phyloP scores from a whole-genome alignment of 2,888 invertebrate species.

The Drosophila neotestacea region DNA sequence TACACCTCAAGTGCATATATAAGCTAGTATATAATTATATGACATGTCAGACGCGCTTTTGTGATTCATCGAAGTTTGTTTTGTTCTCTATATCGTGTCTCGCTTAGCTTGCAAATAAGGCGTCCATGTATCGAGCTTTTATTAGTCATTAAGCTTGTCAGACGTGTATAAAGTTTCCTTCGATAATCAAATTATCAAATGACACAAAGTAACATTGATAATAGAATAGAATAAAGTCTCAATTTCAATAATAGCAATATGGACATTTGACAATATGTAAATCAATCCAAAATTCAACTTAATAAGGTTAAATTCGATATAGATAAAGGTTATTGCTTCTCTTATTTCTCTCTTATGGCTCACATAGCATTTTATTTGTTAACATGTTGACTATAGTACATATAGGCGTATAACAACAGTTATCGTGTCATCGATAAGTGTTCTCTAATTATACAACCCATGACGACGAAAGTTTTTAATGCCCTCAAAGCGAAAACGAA shows the following conservation, averaged over 20 bases:
- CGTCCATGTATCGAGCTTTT: slow-evolving; percentile 21
- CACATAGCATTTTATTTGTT: not conserved
- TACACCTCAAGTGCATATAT: slow-evolving; percentile 8
- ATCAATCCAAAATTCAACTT: not conserved
- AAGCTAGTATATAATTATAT: slow-evolving; percentile 11
- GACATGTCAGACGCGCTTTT: slow-evolving; percentile 36
- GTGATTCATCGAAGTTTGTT: slow-evolving; percentile 55
- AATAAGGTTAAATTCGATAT: not conserved
- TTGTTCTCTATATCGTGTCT: slow-evolving; percentile 33
- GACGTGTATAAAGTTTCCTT: slow-evolving; percentile 35
- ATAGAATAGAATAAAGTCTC: not conserved
- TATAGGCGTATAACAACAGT: slow-evolving; percentile 8
- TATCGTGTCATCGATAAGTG: slow-evolving; percentile 55
- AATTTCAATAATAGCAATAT: not conserved
- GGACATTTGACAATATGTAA: not conserved
- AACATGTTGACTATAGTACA: not conserved
- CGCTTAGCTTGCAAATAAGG: slow-evolving; percentile 42
- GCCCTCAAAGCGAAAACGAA: slow-evolving; percentile 4
- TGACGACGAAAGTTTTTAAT: slow-evolving; percentile 57
- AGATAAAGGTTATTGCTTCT: slow-evolving; percentile 2
- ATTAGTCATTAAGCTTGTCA: slow-evolving; percentile 57
- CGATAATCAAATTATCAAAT: slow-evolving; percentile 59
- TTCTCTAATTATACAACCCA: slow-evolving; percentile 43
- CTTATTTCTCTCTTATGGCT: not conserved
- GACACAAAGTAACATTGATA: slow-evolving; percentile 36